These are phyloP conservation scores for Furcifer pardalis DNA, from an alignment of 2,797 vertebrate genomes.

Conservation along the genomic window DNA sequence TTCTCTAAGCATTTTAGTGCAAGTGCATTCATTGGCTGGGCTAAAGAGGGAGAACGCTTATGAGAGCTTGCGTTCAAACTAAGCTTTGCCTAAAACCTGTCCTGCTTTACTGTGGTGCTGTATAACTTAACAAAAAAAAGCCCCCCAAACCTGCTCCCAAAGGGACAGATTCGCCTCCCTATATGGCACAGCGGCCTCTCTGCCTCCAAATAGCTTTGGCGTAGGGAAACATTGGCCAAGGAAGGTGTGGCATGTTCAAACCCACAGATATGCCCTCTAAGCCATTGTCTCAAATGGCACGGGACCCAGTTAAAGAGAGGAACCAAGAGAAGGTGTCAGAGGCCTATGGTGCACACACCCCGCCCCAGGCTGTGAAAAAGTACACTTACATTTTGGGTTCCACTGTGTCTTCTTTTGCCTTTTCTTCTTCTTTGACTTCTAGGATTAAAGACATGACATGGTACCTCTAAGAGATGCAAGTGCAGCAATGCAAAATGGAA, in stretches of 20 bases:
- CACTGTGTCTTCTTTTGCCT: constrained; percentile 92
- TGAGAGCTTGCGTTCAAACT: no score
- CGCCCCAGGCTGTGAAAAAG: background rate
- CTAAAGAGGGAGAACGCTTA: no score
- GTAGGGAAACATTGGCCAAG: background rate
- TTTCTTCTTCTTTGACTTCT: constrained; percentile 95
- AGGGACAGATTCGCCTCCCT: no score
- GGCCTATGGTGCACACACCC: background rate
- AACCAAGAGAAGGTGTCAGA: background rate
- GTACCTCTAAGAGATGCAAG: no score
- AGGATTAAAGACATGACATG: background rate
- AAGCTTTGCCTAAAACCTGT: no score
- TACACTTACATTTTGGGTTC: constrained; percentile 89
- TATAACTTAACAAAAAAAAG: no score
- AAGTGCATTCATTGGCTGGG: no score
- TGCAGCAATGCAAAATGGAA: no score
- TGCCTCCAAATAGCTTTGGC: background rate
- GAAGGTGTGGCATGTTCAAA: background rate
- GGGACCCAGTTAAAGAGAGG: background rate
- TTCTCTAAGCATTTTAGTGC: no score
- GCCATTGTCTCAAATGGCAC: background rate
- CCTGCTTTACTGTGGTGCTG: no score
- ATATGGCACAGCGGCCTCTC: background rate
- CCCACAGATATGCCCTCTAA: background rate
- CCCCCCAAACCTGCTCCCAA: no score